Evolutionary conservation across 2,797 vertebrate genomes (phyloP).

Genomic region (Hyperoplus immaculatus): DNA sequence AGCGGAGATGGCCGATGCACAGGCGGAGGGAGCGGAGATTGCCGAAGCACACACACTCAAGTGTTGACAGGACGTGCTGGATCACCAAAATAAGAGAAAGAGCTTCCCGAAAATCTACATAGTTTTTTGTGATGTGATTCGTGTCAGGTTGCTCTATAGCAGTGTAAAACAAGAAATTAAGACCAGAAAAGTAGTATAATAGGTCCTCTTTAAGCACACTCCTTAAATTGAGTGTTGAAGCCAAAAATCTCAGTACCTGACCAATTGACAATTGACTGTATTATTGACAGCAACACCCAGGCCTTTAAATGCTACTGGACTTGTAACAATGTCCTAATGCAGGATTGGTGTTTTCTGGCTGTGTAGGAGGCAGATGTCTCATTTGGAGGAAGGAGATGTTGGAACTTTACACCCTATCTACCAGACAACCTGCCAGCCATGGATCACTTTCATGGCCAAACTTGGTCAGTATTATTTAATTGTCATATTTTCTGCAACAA

Average conservation of each 20-base stretch:
- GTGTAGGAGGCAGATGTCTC: slow-evolving; percentile 88
- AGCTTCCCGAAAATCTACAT: too few species aligned
- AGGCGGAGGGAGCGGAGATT: too few species aligned
- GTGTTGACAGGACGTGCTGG: too few species aligned
- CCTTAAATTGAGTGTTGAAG: slow-evolving; percentile 4
- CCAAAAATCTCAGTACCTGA: not conserved
- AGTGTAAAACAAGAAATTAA: too few species aligned
- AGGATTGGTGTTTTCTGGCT: slow-evolving; percentile 21
- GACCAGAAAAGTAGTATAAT: too few species aligned
- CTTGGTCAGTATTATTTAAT: slow-evolving; percentile 83
- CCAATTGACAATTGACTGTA: not conserved
- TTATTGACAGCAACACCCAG: not conserved
- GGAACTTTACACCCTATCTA: slow-evolving; percentile 92
- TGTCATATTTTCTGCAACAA: not conserved
- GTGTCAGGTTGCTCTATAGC: too few species aligned
- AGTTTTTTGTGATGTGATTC: too few species aligned
- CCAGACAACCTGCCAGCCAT: slow-evolving; percentile 86
- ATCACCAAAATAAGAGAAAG: too few species aligned
- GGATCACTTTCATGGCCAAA: slow-evolving; percentile 94
- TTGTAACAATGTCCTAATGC: slow-evolving; percentile 17
- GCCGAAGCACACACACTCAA: too few species aligned
- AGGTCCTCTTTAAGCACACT: too few species aligned
- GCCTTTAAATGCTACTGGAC: not conserved
- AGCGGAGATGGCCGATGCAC: too few species aligned
- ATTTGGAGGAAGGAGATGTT: slow-evolving; percentile 92